Percentiles rank a stretch among this genome's conserved stretches.
Evolutionary conservation across 2,888 invertebrate species (phyloP).

Genomic region (Drosophila gaucha): DNA sequence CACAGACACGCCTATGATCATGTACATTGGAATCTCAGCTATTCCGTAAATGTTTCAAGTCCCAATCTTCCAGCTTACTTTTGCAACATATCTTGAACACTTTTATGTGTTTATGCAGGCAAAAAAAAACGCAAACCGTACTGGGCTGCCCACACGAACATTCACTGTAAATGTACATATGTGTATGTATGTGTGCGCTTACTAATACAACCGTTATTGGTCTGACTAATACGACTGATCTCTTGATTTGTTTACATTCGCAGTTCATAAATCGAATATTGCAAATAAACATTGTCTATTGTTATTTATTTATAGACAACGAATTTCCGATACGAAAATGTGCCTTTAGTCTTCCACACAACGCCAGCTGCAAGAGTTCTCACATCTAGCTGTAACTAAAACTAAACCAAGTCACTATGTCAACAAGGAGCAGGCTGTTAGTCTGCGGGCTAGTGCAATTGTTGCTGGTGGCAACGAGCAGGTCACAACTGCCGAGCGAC

Average conservation of each 20-base stretch:
- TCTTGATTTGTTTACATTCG: constrained; percentile 57
- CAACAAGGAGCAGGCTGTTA: constrained; percentile 25
- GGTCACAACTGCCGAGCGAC: constrained; percentile 44
- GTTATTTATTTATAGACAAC: constrained; percentile 56
- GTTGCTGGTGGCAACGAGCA: constrained; percentile 41
- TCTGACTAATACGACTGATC: constrained; percentile 32
- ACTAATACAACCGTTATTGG: constrained; percentile 29
- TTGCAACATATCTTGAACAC: not conserved
- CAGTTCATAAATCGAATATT: constrained; percentile 40
- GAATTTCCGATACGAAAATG: constrained; percentile 57
- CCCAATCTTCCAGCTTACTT: not conserved
- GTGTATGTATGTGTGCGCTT: constrained; percentile 25
- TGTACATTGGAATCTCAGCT: not conserved
- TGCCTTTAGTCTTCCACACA: constrained; percentile 64
- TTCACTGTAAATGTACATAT: constrained; percentile 9
- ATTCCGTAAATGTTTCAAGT: not conserved
- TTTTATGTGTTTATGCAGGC: not conserved
- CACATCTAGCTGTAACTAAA: constrained; percentile 21
- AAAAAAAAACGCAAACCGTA: not conserved
- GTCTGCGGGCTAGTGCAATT: constrained; percentile 27
- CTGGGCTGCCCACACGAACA: not conserved
- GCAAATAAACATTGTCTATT: constrained; percentile 56
- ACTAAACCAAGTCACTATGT: constrained; percentile 56
- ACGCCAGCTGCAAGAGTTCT: constrained; percentile 44
- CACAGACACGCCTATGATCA: constrained; percentile 3